phyloP scores from a whole-genome alignment of 2,888 invertebrate genomes.

The Cerceris rybyensis region DNA sequence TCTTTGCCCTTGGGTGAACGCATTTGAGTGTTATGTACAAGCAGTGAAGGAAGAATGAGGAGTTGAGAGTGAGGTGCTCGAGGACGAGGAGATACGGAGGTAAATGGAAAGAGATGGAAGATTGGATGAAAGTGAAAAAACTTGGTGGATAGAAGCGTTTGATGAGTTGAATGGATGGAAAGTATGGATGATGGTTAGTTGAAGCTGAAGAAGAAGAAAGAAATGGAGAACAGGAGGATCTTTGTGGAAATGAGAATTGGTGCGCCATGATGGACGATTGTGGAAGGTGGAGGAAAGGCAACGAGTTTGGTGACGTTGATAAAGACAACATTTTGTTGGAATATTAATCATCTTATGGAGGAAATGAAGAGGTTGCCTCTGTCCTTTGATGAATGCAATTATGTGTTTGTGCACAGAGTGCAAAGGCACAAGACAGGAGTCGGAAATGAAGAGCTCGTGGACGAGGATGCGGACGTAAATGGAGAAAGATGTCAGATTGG shows the following conservation, averaged over 20 bases:
- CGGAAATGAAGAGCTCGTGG: no score
- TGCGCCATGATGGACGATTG: no score
- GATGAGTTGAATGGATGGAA: background rate
- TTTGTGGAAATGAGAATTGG: no score
- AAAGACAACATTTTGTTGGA: no score
- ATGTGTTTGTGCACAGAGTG: background rate
- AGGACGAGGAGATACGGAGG: background rate
- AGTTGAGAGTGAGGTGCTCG: background rate
- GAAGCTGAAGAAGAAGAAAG: background rate
- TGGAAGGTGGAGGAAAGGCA: no score
- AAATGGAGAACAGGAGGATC: background rate
- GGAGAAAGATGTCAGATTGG: background rate
- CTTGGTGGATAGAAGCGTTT: background rate
- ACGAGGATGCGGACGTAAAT: background rate
- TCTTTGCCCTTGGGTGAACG: no score
- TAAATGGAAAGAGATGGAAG: background rate
- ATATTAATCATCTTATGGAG: no score
- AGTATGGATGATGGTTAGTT: background rate
- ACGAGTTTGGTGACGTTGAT: no score
- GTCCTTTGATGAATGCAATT: no score
- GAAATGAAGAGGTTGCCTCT: no score
- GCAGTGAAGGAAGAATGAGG: conserved; percentile 26
- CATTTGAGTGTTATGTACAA: background rate
- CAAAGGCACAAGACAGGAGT: conserved; percentile 16
- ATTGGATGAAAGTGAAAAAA: background rate